These are phyloP conservation scores for Cepaea hortensis DNA, from an alignment of 2,888 invertebrate species.

Conservation along the genomic window DNA sequence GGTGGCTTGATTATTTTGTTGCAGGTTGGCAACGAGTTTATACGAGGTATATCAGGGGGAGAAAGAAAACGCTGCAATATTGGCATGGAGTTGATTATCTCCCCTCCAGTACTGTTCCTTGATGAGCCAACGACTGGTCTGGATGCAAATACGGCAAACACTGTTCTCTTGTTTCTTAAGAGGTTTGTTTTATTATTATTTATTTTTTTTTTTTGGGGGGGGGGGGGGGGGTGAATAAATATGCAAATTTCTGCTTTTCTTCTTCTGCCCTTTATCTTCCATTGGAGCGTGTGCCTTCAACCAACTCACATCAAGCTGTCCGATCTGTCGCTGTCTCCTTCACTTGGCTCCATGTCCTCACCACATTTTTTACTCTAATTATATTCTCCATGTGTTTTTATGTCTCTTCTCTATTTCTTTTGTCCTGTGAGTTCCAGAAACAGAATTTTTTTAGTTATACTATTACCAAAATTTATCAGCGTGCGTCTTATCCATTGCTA, in stretches of 20 bases:
- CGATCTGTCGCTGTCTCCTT: too few species aligned
- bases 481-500: too few species aligned
- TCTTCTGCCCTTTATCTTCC: not conserved
- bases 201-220: too few species aligned
- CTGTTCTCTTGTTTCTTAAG: constrained; percentile 73
- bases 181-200: constrained; percentile 60
- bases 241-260: not conserved
- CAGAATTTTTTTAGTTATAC: too few species aligned
- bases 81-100: constrained; percentile 76
- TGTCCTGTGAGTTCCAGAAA: too few species aligned
- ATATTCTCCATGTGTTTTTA: too few species aligned
- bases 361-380: too few species aligned
- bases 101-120: constrained; percentile 74
- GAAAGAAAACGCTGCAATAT: constrained; percentile 76
- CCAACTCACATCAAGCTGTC: too few species aligned
- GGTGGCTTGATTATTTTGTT: not conserved
- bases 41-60: constrained; percentile 76
- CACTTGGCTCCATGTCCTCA: too few species aligned
- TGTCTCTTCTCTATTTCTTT: too few species aligned
- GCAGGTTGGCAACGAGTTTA: constrained; percentile 75
- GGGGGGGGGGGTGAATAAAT: not conserved
- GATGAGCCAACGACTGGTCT: constrained; percentile 77
- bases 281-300: too few species aligned
- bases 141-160: constrained; percentile 75
- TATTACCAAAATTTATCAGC: too few species aligned